A percentile compares a stretch with the other conserved stretches of the same genome.
phyloP scores from a whole-genome alignment of 2,113 vertebrate species.

The Parus major region DNA sequence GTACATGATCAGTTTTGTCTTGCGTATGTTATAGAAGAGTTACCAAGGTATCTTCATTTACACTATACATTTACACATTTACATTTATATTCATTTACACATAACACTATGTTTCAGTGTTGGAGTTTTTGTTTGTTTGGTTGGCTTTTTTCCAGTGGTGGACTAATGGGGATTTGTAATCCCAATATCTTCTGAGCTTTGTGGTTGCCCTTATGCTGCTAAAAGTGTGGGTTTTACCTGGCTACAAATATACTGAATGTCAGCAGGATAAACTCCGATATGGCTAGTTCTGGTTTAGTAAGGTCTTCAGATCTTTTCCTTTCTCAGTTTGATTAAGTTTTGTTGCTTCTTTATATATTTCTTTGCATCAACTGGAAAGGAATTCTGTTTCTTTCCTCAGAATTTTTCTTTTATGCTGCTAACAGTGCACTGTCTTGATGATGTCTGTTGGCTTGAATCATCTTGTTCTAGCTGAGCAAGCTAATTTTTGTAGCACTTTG shows the following conservation, averaged over 20 bases:
- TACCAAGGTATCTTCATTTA: background rate
- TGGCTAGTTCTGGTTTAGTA: background rate
- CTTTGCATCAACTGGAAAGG: background rate
- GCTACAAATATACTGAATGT: background rate
- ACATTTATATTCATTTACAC: background rate
- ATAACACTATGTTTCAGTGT: background rate
- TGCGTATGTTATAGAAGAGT: background rate
- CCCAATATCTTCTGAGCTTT: background rate
- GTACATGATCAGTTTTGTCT: background rate
- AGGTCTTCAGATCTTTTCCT: background rate
- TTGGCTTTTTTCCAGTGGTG: background rate
- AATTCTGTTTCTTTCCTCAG: background rate
- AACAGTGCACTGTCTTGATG: background rate
- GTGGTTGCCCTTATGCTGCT: background rate
- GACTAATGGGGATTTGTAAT: background rate
- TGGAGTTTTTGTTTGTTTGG: rapidly evolving
- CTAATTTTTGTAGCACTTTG: background rate
- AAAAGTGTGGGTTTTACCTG: background rate
- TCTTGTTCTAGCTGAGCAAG: background rate
- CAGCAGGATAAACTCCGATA: background rate
- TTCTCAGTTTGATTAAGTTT: background rate
- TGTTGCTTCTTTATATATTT: background rate
- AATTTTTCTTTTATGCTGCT: background rate
- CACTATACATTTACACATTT: no score
- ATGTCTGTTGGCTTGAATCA: background rate